Base-by-base conservation (phyloP, 2,888 invertebrate species). In the Tanytarsus gracilentus region DNA sequence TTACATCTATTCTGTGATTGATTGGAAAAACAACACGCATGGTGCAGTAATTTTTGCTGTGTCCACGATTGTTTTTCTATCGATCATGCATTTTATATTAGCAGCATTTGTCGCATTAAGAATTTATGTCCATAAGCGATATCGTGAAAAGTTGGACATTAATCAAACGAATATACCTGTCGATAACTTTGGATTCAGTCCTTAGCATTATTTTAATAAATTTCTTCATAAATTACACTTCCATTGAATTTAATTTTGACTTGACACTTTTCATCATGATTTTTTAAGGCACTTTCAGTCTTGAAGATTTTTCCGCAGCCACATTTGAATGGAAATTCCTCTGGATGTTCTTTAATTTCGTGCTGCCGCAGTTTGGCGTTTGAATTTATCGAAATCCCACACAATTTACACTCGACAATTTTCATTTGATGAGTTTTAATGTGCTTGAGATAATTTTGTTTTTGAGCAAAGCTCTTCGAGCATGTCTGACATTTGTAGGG, bases 1-100 rank as follows among this genome's bases (percentile, higher is more conserved):
- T 16, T 55, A 16, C 18, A 55, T 55, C 4, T 55, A 55, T 27
- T 55, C 55, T 9, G 40, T 55, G 1, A 2, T 55, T 3, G 40
- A 55, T 55, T 55, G 39, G 39, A 14, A 16, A 9, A 8, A 40
- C 6, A 25, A 55, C 7, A 11, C 55, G 16, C 16, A 9, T 4
- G 18, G 14, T 16, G 55, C 55, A 1, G 2, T 26, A 9, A 6
- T 55, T 5, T 39, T 55, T 55, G 11, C 55, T 1, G 4, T 25
- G 9, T n/a, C 26, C 9, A 40, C 25, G 3, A 5, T 55, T 8
- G n/a, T 40, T 11, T 55, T 55, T 6, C 23, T 39, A 2, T 8
- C 23, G 1, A 14, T 39, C 4, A 40, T 55, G 5, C 55, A 55
- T 26, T 39, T 33, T 14, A 6, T 33, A 21, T n/a, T 53, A 3